These are phyloP conservation scores for Dendrocincla fuliginosa DNA, from an alignment of 2,797 vertebrate genomes.

Conservation along the genomic window DNA sequence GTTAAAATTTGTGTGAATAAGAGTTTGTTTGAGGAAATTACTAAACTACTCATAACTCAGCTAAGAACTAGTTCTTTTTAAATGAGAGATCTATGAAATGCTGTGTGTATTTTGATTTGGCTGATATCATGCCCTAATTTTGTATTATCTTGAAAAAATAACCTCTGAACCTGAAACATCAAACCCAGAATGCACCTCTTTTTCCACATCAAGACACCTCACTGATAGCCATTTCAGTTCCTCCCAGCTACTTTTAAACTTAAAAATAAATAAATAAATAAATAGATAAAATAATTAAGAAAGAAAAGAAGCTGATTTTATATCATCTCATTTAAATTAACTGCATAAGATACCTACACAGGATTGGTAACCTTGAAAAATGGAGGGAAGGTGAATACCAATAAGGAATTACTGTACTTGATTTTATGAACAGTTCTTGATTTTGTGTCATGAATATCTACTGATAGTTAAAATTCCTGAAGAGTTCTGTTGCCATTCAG, in stretches of 20 bases:
- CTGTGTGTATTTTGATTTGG: neutral
- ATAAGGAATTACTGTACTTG: neutral
- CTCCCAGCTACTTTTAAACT: neutral
- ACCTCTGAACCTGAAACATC: neutral
- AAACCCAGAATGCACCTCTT: neutral
- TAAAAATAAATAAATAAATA: neutral
- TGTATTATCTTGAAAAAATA: neutral
- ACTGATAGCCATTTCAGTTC: neutral
- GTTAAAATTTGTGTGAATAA: neutral
- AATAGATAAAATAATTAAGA: neutral
- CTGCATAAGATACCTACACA: neutral
- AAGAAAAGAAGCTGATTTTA: neutral
- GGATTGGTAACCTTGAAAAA: neutral
- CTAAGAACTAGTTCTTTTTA: neutral
- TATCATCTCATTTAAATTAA: neutral
- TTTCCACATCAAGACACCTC: neutral
- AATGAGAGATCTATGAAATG: neutral
- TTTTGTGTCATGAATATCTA: neutral
- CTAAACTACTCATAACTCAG: neutral
- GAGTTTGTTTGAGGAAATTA: neutral
- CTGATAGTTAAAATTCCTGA: neutral
- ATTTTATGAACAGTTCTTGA: neutral
- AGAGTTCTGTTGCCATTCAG: neutral
- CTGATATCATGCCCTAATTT: neutral
- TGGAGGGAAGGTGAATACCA: neutral